Base-by-base conservation (phyloP, 2,113 vertebrate species). In the Bubalus kerabau region DNA sequence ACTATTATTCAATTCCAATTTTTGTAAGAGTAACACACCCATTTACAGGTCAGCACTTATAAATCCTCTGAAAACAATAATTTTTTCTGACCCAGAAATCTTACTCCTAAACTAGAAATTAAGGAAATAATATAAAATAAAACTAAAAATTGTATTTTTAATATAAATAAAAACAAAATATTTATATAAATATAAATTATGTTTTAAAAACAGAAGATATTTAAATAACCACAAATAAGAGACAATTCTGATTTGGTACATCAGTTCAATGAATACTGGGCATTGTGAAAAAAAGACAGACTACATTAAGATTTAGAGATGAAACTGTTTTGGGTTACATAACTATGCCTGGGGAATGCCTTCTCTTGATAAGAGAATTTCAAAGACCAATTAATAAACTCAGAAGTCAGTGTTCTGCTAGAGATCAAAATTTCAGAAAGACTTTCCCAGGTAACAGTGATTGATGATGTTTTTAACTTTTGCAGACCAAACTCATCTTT, bases 101-200 rank as follows among this genome's bases (percentile, higher is more conserved):
- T 86, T 48, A 94, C 46, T 90, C 28, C 60, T 60, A 91, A 97
- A 54, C 21, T 74, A 50, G 54, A 96, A 97, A 91, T 83, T 67
- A 92, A 96, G 36, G 8, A 97, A 96, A 32, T 50, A 89, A 67
- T 60, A 94, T 60, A 83, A 64, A 91, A 83, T 59, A 87, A 46
- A 78, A 92, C 56, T 40, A 54, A 86, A 76, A 57, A 13, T 30
- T 80, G 4, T 52, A 67, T 43, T 67, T 86, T 64, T 82, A 80
- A 67, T 89, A 16, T 64, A 91, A 88, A 91, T 50, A 95, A 90
- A 59, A 90, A 81, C 26, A 56, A 96, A 86, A 62, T 50, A 91
- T 46, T 81, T 81, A 81, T 32, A 54, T 81, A 36, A 86, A 87
- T 54, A 74, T 13, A 48, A 10, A 90, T 5, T 21, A 88, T 43